A percentile compares a stretch with the other conserved stretches of the same genome.
phyloP scores from a whole-genome alignment of 1,140 invertebrate species.

The Saccostrea glomerata region DNA sequence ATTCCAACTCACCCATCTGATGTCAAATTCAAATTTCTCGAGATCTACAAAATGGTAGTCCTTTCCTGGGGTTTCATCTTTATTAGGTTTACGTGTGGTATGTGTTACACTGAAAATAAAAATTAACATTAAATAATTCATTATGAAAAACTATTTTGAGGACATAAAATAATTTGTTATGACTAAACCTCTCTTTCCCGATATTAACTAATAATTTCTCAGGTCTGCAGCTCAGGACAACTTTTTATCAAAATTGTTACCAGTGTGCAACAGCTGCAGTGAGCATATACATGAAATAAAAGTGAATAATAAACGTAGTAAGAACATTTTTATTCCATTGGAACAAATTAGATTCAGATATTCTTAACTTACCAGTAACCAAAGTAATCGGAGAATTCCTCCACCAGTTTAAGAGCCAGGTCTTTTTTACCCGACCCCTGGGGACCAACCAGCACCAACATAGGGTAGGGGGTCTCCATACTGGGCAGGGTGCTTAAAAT shows the following conservation, averaged over 20 bases:
- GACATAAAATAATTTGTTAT: too few species aligned
- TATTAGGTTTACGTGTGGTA: constrained; percentile 72
- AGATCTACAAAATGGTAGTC: constrained; percentile 77
- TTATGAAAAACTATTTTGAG: too few species aligned
- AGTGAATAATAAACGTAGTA: too few species aligned
- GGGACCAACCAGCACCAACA: constrained; percentile 79
- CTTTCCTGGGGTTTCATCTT: constrained; percentile 71
- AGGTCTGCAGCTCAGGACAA: too few species aligned
- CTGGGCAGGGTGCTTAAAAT: constrained; percentile 77
- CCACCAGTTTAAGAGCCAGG: constrained; percentile 75
- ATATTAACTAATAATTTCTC: too few species aligned
- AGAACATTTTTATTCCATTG: too few species aligned
- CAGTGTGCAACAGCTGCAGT: too few species aligned
- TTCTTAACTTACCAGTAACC: constrained; percentile 74
- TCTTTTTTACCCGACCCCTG: constrained; percentile 77
- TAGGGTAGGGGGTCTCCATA: constrained; percentile 78
- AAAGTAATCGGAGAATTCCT: constrained; percentile 79
- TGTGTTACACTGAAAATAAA: constrained; percentile 69
- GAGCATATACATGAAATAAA: too few species aligned
- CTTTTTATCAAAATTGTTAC: too few species aligned
- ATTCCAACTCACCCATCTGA: constrained; percentile 72
- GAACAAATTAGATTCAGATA: too few species aligned
- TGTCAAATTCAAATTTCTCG: constrained; percentile 77
- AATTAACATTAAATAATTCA: too few species aligned
- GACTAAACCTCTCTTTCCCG: too few species aligned